Base-by-base conservation (phyloP, 35 echinoderm and acorn worm genomes). In the Antedon bifida region DNA sequence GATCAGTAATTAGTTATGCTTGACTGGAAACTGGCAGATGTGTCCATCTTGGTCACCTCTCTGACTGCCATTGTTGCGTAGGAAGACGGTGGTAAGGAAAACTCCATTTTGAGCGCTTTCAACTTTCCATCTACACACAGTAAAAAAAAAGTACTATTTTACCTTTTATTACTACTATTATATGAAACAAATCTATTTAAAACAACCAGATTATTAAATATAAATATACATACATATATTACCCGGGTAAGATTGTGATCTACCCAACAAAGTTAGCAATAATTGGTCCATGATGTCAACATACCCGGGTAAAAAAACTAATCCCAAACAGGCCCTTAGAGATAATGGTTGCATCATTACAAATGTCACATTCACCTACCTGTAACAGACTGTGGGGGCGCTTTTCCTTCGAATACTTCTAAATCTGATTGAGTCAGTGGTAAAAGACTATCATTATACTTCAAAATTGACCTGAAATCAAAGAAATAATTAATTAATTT, bases 21-120 rank as follows among this genome's bases (percentile, higher is more conserved):
- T 51, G 86, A 76, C 44, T 93, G 91, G 36, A 85, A 78, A 35
- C 77, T 83, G 0, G 81, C 82, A 26, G 95, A 92, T 9, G 95
- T 99, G 30, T 99, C 95, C 8, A 78, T 83, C 76, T 93, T 99
- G 45, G 92, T 76, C 9, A 99, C 82, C 77, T 99, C 95, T 45
- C 95, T 82, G 64, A 99, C 75, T 35, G 95, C 95, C 95, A 99
- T 99, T 28, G 95, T 99, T 16, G 95, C 95, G 79, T 99, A 99
- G 35, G 84, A 89, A 81, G 88, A 92, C 28, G 88, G 88, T 30
- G 90, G 88, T 3, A 99, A 85, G 23, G 88, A 82, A 78, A 99
- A 99, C 35, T 87, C 91, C 80, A 93, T 42, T 34, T 90, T 90
- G 30, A 99, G 26, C 16, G 95, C 95, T 35, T 81, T 77, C 19